phyloP scores from a whole-genome alignment of 2,113 vertebrate genomes.

The Arvicanthis niloticus region DNA sequence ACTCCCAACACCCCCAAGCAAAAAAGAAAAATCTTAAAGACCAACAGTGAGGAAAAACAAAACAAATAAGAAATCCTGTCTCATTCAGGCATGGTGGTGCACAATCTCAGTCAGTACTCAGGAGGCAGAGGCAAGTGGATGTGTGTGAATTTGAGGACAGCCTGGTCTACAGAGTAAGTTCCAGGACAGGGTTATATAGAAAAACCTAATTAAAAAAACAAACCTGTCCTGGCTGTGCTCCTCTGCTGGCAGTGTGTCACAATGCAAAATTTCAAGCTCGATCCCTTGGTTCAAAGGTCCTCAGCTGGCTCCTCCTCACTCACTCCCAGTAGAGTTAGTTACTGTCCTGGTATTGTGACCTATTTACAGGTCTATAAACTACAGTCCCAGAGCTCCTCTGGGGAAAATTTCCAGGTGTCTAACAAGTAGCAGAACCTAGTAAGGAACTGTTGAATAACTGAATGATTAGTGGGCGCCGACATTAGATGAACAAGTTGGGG shows the following conservation, averaged over 20 bases:
- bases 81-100: neutral
- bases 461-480: neutral
- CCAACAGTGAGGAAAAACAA: neutral
- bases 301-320: neutral
- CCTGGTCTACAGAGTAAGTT: neutral
- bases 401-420: neutral
- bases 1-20: neutral
- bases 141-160: neutral
- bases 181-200: neutral
- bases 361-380: neutral
- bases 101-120: neutral
- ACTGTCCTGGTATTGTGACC: constrained; percentile 8
- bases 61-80: neutral
- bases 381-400: neutral
- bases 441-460: neutral
- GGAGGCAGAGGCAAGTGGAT: neutral
- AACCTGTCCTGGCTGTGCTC: neutral
- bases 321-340: neutral
- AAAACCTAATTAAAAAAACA: neutral
- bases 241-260: neutral
- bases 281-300: constrained; percentile 5
- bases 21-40: neutral
- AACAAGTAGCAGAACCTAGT: neutral
- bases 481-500: neutral
- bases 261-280: constrained; percentile 44